phyloP scores from a whole-genome alignment of 2,113 vertebrate species.

The Syngnathus scovelli region DNA sequence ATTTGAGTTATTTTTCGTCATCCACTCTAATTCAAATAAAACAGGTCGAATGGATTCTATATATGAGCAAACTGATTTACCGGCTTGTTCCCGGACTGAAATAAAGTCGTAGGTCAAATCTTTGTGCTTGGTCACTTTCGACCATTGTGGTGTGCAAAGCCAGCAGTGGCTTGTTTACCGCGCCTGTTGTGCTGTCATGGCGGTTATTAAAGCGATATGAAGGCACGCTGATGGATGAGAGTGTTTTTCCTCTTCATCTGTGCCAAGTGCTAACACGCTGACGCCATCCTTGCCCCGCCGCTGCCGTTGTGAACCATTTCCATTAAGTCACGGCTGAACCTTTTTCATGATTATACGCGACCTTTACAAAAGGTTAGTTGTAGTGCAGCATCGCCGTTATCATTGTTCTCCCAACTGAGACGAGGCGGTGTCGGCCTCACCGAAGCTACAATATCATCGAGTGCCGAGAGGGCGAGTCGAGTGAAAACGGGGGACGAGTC shows the following conservation, averaged over 20 bases:
- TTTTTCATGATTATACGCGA: slow-evolving; percentile 57
- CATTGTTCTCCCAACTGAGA: slow-evolving; percentile 47
- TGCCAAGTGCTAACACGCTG: slow-evolving; percentile 18
- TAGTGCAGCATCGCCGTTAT: slow-evolving; percentile 38
- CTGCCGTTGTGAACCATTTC: slow-evolving; percentile 20
- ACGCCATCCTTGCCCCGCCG: slow-evolving; percentile 15
- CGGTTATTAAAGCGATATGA: background rate
- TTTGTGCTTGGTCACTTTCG: background rate
- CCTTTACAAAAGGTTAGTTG: slow-evolving; percentile 63
- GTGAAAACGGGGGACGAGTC: slow-evolving; percentile 8
- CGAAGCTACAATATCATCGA: slow-evolving; percentile 30
- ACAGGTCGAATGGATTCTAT: background rate
- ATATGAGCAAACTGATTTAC: background rate
- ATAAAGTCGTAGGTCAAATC: no score
- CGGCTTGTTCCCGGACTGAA: no score
- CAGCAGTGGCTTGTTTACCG: background rate
- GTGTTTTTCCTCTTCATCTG: background rate
- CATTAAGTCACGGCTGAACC: slow-evolving; percentile 53
- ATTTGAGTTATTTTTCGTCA: no score
- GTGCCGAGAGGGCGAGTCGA: slow-evolving; percentile 15
- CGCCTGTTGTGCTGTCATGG: background rate
- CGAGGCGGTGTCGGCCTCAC: slow-evolving; percentile 34
- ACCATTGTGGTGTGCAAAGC: background rate
- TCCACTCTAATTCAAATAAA: no score
- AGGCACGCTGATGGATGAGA: slow-evolving; percentile 1